Evolutionary conservation across 2,888 invertebrate genomes (phyloP).

Genomic region (Ecdyonurus torrentis): DNA sequence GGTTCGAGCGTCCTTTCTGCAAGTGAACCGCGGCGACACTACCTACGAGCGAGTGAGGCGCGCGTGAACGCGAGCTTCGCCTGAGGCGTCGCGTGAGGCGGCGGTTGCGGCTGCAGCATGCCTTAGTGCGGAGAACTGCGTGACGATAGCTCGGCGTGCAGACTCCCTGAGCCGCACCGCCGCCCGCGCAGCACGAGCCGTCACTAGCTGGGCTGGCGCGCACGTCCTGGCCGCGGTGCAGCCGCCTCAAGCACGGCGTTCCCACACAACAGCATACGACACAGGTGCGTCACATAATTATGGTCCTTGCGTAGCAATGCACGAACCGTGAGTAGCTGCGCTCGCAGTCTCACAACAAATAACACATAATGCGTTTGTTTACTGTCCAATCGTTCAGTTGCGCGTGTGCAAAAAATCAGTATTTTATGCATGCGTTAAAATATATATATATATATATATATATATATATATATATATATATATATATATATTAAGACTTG

Average conservation of each 20-base stretch:
- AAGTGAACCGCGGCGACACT: not conserved
- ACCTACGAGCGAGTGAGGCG: too few relatives aligned
- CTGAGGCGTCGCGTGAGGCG: not conserved
- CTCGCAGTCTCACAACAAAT: too few relatives aligned
- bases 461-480: too few relatives aligned
- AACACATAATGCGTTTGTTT: too few relatives aligned
- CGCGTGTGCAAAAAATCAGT: too few relatives aligned
- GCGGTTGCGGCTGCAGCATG: not conserved
- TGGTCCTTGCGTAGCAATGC: too few relatives aligned
- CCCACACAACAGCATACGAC: conserved; percentile 1
- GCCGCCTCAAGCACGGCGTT: conserved; percentile 1
- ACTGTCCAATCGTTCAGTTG: too few relatives aligned
- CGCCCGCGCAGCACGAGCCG: not conserved
- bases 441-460: too few relatives aligned
- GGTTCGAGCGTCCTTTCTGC: not conserved
- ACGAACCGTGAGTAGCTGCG: too few relatives aligned
- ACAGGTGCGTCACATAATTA: not conserved
- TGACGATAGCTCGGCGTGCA: not conserved
- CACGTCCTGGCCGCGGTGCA: not conserved
- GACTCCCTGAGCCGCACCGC: not conserved
- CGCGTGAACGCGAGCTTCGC: not conserved
- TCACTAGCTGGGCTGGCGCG: not conserved
- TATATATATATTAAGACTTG: too few relatives aligned
- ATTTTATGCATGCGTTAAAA: too few relatives aligned
- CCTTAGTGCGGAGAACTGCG: not conserved